A percentile compares a stretch with the other conserved stretches of the same genome.
phyloP scores from a whole-genome alignment of 2,113 vertebrate species.

The Dromiciops gliroides region DNA sequence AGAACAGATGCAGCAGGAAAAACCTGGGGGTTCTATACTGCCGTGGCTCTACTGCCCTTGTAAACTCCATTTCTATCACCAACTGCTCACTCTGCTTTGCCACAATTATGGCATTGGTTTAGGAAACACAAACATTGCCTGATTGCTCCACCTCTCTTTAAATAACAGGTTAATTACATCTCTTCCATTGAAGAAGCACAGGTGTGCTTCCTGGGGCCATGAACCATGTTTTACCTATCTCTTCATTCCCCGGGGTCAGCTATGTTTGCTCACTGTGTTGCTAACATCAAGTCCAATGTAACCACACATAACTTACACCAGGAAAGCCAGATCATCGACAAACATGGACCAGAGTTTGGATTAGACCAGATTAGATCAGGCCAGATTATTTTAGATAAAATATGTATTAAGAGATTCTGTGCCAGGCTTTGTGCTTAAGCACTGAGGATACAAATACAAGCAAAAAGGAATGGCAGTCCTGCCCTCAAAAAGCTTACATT shows the following conservation, averaged over 20 bases:
- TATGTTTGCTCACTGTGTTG: not conserved
- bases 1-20: not conserved
- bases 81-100: not conserved
- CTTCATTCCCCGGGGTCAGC: not conserved
- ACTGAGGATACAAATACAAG: not conserved
- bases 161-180: constrained; percentile 4
- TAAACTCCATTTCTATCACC: not conserved
- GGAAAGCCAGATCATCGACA: not conserved
- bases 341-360: not conserved
- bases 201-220: constrained; percentile 1
- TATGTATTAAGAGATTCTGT: not conserved
- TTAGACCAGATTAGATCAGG: not conserved
- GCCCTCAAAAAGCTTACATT: not conserved
- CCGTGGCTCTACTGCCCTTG: not conserved
- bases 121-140: not conserved
- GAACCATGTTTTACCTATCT: not conserved
- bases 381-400: not conserved
- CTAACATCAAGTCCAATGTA: not conserved
- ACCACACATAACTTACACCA: not conserved
- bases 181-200: not conserved
- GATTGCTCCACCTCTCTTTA: not conserved
- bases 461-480: not conserved
- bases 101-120: not conserved
- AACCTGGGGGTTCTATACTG: not conserved
- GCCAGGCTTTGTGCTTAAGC: not conserved